phyloP scores from a whole-genome alignment of 1,140 invertebrate genomes.

The Elysia chlorotica region DNA sequence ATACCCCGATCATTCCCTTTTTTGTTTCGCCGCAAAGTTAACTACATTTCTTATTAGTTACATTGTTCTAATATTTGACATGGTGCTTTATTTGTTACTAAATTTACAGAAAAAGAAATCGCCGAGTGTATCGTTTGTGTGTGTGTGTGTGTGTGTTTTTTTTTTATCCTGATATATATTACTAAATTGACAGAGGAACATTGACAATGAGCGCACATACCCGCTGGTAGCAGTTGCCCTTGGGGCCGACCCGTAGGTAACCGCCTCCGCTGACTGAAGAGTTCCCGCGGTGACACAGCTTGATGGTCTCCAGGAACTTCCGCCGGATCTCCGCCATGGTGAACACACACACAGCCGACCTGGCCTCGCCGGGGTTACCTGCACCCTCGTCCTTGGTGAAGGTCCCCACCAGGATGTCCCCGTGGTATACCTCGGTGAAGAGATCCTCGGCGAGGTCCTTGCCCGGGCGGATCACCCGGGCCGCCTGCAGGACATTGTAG shows the following conservation, averaged over 20 bases:
- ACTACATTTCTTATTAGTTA: no score
- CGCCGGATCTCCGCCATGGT: conserved; percentile 90
- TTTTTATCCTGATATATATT: no score
- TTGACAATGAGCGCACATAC: no score
- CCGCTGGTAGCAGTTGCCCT: conserved; percentile 31
- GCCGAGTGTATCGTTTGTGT: no score
- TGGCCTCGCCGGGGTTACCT: conserved; percentile 74
- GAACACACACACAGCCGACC: conserved; percentile 92
- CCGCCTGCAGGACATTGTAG: conserved; percentile 92
- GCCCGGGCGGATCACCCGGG: conserved; percentile 89
- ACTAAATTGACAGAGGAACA: no score
- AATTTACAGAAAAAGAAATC: no score
- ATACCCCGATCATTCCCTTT: no score
- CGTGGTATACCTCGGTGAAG: conserved; percentile 67
- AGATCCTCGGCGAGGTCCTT: conserved; percentile 82
- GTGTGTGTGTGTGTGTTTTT: no score
- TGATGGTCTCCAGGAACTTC: conserved; percentile 97
- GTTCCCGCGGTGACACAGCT: conserved; percentile 88
- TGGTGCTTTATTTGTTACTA: no score
- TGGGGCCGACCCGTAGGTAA: conserved; percentile 36
- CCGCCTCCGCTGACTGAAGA: conserved; percentile 35
- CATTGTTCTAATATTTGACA: no score
- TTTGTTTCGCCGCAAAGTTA: no score
- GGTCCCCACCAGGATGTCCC: conserved; percentile 91
- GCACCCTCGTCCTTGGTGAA: conserved; percentile 84